Conservation (phyloP, 2,888 invertebrate species). For the Synanthedon tipuliformis region DNA sequence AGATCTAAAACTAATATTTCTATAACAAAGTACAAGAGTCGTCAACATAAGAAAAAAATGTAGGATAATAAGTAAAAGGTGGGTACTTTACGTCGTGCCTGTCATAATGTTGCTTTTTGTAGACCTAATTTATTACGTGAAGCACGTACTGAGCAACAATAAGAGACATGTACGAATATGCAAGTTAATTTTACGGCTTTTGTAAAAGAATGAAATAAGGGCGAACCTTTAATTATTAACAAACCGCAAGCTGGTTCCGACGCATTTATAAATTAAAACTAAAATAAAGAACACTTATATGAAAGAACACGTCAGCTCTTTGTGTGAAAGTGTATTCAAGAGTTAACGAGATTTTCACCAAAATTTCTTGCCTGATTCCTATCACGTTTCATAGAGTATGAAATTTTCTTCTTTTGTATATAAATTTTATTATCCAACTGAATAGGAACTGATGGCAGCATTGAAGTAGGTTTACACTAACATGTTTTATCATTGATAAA, state of each 20-base stretch:
- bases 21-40: background rate
- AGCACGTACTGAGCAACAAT: conserved; percentile 47
- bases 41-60: conserved; percentile 24
- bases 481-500: too few relatives aligned
- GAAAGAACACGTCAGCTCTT: background rate
- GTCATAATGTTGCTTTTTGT: conserved; percentile 49
- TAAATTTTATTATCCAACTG: too few relatives aligned
- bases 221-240: conserved; percentile 52
- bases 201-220: conserved; percentile 49
- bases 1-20: too few relatives aligned
- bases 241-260: conserved; percentile 25
- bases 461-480: too few relatives aligned
- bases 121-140: conserved; percentile 54
- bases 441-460: too few relatives aligned
- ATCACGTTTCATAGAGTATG: background rate
- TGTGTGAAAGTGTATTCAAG: background rate
- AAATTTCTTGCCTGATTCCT: background rate
- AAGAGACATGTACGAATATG: conserved; percentile 48
- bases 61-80: conserved; percentile 43
- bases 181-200: conserved; percentile 53
- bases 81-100: conserved; percentile 33
- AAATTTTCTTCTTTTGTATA: too few relatives aligned
- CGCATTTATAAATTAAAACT: conserved; percentile 1
- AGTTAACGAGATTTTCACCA: background rate
- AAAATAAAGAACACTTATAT: background rate